Conservation (phyloP, 1,140 invertebrate species). For the Philopotamus ludificatus region DNA sequence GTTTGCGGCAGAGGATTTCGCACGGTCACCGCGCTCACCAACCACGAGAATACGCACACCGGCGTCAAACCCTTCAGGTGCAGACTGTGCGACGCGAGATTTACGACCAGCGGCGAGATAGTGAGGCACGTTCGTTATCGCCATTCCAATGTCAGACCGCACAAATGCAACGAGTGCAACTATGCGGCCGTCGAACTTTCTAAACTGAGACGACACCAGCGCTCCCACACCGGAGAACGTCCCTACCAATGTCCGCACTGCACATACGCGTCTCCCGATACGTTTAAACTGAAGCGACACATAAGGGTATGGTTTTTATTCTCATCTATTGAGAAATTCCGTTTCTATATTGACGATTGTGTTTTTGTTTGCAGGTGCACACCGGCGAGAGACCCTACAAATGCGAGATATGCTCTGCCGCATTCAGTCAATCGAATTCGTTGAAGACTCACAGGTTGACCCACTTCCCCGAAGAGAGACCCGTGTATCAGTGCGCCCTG, state of each 20-base stretch:
- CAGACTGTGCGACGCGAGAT: slow-evolving; percentile 82
- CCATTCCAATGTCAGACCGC: slow-evolving; percentile 88
- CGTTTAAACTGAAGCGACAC: slow-evolving; percentile 90
- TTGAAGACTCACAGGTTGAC: slow-evolving; percentile 87
- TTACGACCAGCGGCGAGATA: slow-evolving; percentile 85
- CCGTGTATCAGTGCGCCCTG: slow-evolving; percentile 85
- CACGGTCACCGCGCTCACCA: slow-evolving; percentile 81
- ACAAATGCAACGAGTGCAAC: slow-evolving; percentile 86
- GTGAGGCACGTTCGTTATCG: slow-evolving; percentile 84
- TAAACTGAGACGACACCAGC: slow-evolving; percentile 84
- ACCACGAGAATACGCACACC: slow-evolving; percentile 93
- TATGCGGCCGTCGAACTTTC: slow-evolving; percentile 87
- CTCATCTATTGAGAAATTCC: neutral
- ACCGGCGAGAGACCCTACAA: slow-evolving; percentile 85
- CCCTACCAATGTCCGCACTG: slow-evolving; percentile 87
- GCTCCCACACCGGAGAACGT: slow-evolving; percentile 79
- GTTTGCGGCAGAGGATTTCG: slow-evolving; percentile 84
- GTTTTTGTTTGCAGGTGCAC: slow-evolving; percentile 53
- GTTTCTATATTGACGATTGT: slow-evolving; percentile 11
- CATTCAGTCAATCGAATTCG: slow-evolving; percentile 91
- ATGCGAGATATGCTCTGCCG: slow-evolving; percentile 81
- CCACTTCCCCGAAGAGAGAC: slow-evolving; percentile 85
- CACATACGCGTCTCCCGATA: slow-evolving; percentile 91
- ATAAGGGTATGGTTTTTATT: slow-evolving; percentile 55
- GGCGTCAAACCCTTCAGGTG: slow-evolving; percentile 81